Evolutionary conservation across 2,797 vertebrate species (phyloP), one percentile per base, ranked within the genome.

Genomic region (Orientallactaga sibirica): DNA sequence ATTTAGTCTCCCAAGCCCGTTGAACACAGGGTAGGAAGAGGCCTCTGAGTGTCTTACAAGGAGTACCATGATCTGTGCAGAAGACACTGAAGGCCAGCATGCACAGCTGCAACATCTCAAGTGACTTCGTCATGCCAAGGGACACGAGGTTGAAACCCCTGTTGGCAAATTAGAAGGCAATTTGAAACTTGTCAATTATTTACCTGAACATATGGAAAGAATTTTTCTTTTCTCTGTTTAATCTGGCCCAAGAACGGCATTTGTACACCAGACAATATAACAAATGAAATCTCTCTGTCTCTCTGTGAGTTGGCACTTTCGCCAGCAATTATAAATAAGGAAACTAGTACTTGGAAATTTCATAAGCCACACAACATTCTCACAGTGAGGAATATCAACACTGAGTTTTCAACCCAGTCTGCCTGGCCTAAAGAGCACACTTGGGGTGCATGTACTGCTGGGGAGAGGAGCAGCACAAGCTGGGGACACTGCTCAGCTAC

Each of bases 171-270:
- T 83, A 93, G 82, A 88, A 86, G 88, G 89, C 90, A 90, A 74
- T 94, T 89, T 93, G 87, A 92, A 92, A 25, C 79, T 88, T 94
- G 94, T 77, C 88, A 88, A 19, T 92, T 94, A 76, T 92, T 92
- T 92, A 92, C 91, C 91, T 96, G 89, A 86, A 90, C 78, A 78
- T 83, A 77, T 86, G 93, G 91, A 78, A 96, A 92, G 37, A 95
- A 77, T 96, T 92, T 88, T 92, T n/a, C 27, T 75, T 33, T 64
- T 92, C 37, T 83, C 77, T 78, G 24, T 73, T 85, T 89, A 80
- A 86, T 88, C 85, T 83, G 61, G 29, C 62, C 82, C 3, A 19
- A 90, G 91, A 85, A 91, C 61, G 83, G 27, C 15, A 43, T 84
- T 83, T 95, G 55, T 70, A 79, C 7, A 29, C 55, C 22, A 74